Evolutionary conservation across 2,888 invertebrate species (phyloP).

Genomic region (Carpatolechia fugitivella): DNA sequence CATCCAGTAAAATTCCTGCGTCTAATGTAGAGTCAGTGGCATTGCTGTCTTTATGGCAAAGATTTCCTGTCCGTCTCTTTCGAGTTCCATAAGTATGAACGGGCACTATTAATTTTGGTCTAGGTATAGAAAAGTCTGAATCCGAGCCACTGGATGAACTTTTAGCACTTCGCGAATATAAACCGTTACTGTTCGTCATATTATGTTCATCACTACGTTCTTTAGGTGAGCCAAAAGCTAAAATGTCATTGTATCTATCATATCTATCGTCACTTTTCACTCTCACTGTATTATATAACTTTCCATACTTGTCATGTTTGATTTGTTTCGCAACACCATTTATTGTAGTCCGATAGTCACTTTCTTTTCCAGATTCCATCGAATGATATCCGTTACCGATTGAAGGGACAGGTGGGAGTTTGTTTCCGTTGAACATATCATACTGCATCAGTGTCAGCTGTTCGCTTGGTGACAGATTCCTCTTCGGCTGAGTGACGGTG

Average conservation of each 20-base stretch:
- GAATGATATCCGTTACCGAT: slow-evolving; percentile 57
- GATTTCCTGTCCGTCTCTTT: slow-evolving; percentile 89
- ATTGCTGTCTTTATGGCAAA: slow-evolving; percentile 72
- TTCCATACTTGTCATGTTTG: slow-evolving; percentile 70
- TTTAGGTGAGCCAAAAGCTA: slow-evolving; percentile 53
- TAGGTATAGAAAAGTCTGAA: slow-evolving; percentile 89
- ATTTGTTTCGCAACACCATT: slow-evolving; percentile 64
- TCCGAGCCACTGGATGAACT: slow-evolving; percentile 78
- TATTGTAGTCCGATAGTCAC: slow-evolving; percentile 67
- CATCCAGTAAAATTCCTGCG: slow-evolving; percentile 66
- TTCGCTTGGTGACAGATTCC: slow-evolving; percentile 74
- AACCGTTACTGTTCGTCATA: slow-evolving; percentile 48
- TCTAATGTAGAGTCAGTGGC: slow-evolving; percentile 67
- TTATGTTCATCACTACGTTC: slow-evolving; percentile 56
- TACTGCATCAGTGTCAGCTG: slow-evolving; percentile 74
- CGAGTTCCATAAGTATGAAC: slow-evolving; percentile 92
- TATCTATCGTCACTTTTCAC: slow-evolving; percentile 75
- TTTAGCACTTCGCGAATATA: slow-evolving; percentile 66
- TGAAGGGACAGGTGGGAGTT: slow-evolving; percentile 45
- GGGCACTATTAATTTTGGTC: slow-evolving; percentile 92
- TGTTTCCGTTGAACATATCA: slow-evolving; percentile 62
- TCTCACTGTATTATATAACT: slow-evolving; percentile 72
- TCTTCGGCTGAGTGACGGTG: slow-evolving; percentile 75
- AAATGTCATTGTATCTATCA: slow-evolving; percentile 68
- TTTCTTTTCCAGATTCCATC: slow-evolving; percentile 61